A percentile compares a stretch with the other conserved stretches of the same genome.
These are phyloP conservation scores for Elaphurus davidianus DNA, from an alignment of 2,113 vertebrate species.

Conservation along the genomic window DNA sequence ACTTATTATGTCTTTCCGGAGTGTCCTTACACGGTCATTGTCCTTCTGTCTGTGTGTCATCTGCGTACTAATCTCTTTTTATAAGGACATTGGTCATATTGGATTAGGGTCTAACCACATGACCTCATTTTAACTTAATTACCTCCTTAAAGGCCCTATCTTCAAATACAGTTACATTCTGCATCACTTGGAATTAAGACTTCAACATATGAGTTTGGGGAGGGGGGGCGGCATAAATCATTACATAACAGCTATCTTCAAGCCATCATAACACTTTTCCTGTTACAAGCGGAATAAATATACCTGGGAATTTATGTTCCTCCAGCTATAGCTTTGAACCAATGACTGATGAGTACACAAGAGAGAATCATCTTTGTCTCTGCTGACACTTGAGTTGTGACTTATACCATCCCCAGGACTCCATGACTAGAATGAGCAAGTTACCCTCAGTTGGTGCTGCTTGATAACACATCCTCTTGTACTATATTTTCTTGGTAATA, in stretches of 20 bases:
- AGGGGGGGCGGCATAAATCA: neutral
- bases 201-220: neutral
- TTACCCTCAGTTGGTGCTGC: neutral
- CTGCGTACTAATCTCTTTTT: neutral
- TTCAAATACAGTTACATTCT: neutral
- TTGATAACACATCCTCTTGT: neutral
- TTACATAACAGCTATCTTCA: neutral
- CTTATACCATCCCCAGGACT: neutral
- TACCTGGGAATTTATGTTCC: neutral
- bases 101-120: neutral
- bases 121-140: neutral
- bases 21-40: neutral
- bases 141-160: neutral
- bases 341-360: neutral
- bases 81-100: neutral
- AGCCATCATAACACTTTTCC: neutral
- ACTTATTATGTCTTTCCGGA: neutral
- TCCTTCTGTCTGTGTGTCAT: neutral
- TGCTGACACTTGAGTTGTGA: neutral
- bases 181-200: neutral
- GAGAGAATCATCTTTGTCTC: neutral
- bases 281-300: neutral
- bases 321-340: neutral
- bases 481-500: neutral
- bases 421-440: neutral